A percentile compares a stretch with the other conserved stretches of the same genome.
Evolutionary conservation across 2,797 vertebrate genomes (phyloP).

Genomic region (Lateolabrax maculatus): DNA sequence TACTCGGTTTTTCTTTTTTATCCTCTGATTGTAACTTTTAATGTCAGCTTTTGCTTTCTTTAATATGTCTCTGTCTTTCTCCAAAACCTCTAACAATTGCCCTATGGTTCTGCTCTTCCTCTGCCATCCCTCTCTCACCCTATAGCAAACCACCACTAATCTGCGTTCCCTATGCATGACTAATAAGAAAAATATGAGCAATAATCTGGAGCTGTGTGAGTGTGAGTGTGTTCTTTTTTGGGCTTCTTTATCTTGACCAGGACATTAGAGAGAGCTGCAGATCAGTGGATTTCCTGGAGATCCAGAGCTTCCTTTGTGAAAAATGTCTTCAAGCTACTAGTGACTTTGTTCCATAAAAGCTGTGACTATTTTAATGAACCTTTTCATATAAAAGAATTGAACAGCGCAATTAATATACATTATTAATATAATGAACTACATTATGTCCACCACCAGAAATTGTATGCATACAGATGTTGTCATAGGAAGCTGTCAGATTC

Average conservation of each 20-base stretch:
- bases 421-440: neutral
- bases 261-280: conserved; percentile 3
- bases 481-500: neutral
- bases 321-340: neutral
- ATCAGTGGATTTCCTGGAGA: conserved; percentile 15
- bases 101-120: conserved; percentile 26
- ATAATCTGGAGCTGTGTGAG: conserved; percentile 34
- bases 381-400: neutral
- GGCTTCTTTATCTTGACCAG: conserved; percentile 33
- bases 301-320: conserved; percentile 1
- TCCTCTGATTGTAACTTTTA: neutral
- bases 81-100: conserved; percentile 3
- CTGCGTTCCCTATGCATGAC: conserved; percentile 59
- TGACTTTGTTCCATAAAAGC: neutral
- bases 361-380: neutral
- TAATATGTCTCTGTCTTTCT: conserved; percentile 1
- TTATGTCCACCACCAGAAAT: neutral
- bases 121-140: conserved; percentile 8
- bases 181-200: conserved; percentile 74
- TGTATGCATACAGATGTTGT: neutral
- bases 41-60: neutral
- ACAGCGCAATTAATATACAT: neutral
- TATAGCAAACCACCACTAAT: conserved; percentile 61
- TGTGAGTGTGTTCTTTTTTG: conserved; percentile 5
- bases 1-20: neutral